phyloP scores from a whole-genome alignment of 2,888 invertebrate species.

The Trichacis sp. region DNA sequence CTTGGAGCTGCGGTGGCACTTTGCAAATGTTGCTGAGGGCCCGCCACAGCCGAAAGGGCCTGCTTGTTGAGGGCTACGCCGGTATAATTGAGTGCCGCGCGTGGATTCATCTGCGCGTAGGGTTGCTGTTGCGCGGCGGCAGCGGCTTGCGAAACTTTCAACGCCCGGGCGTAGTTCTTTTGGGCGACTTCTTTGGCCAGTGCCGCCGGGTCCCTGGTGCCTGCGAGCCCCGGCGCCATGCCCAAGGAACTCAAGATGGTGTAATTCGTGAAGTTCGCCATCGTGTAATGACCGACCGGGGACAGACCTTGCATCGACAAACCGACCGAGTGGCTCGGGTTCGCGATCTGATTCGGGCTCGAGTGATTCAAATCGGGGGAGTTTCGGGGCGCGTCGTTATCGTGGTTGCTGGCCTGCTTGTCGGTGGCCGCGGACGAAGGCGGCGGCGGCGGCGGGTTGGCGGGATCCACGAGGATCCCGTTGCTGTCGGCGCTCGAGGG shows the following conservation, averaged over 20 bases:
- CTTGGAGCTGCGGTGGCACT: conserved; percentile 55
- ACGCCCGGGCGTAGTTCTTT: conserved; percentile 84
- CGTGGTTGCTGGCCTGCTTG: conserved; percentile 50
- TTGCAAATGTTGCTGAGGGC: conserved; percentile 54
- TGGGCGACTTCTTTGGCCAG: conserved; percentile 86
- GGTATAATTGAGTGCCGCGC: conserved; percentile 77
- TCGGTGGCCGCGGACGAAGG: conserved; percentile 49
- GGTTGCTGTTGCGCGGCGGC: not conserved
- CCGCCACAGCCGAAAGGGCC: conserved; percentile 63
- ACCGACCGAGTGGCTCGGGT: conserved; percentile 46
- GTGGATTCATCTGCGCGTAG: conserved; percentile 61
- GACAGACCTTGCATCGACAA: conserved; percentile 59
- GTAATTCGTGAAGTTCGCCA: conserved; percentile 58
- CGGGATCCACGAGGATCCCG: conserved; percentile 67
- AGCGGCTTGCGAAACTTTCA: conserved; percentile 72
- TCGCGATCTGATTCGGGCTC: conserved; percentile 49
- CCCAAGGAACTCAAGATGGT: conserved; percentile 56
- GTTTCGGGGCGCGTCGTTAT: conserved; percentile 60
- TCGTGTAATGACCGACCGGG: conserved; percentile 56
- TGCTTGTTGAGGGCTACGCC: conserved; percentile 80
- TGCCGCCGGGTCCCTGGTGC: conserved; percentile 74
- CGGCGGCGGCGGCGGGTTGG: conserved; percentile 66
- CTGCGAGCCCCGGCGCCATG: conserved; percentile 41
- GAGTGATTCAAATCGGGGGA: conserved; percentile 68
- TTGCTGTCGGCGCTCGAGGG: conserved; percentile 53